Percentiles rank a stretch among this genome's conserved stretches.
Evolutionary conservation across 2,797 vertebrate species (phyloP).

Genomic region (Protosalanx chinensis): DNA sequence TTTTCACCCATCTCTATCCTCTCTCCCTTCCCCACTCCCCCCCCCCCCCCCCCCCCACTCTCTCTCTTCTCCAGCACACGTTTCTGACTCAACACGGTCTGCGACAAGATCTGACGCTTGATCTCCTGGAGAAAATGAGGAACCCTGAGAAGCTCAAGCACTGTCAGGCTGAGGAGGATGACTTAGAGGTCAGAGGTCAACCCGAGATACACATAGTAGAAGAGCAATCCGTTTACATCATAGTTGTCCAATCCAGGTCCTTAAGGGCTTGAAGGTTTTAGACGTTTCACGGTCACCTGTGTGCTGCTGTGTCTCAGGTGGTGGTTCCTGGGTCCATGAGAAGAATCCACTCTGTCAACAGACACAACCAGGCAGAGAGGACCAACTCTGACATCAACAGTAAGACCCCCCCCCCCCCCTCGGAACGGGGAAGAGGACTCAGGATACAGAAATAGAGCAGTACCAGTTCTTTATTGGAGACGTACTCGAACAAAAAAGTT

Average conservation of each 20-base stretch:
- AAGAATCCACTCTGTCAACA: constrained; percentile 84
- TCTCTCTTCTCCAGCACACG: constrained; percentile 66
- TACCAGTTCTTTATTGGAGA: no score
- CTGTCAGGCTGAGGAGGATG: constrained; percentile 77
- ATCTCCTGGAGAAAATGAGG: constrained; percentile 81
- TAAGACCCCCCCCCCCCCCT: constrained; percentile 56
- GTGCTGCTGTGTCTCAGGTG: background rate
- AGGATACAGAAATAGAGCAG: no score
- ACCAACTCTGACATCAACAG: constrained; percentile 75
- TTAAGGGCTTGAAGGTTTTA: no score
- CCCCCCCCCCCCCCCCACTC: background rate
- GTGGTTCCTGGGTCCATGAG: constrained; percentile 62
- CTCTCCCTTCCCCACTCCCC: no score
- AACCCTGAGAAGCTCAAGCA: constrained; percentile 79
- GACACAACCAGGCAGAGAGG: constrained; percentile 73
- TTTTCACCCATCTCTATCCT: no score
- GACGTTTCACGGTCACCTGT: background rate
- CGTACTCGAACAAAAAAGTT: no score
- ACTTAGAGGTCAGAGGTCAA: constrained; percentile 69
- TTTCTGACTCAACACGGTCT: constrained; percentile 75
- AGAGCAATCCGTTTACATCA: no score
- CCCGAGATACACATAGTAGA: no score
- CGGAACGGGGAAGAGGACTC: no score
- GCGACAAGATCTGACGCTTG: constrained; percentile 74
- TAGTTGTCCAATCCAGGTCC: no score